Evolutionary conservation across 2,888 invertebrate genomes (phyloP), one percentile per base, ranked within the genome.

Genomic region (Ctena decussata): DNA sequence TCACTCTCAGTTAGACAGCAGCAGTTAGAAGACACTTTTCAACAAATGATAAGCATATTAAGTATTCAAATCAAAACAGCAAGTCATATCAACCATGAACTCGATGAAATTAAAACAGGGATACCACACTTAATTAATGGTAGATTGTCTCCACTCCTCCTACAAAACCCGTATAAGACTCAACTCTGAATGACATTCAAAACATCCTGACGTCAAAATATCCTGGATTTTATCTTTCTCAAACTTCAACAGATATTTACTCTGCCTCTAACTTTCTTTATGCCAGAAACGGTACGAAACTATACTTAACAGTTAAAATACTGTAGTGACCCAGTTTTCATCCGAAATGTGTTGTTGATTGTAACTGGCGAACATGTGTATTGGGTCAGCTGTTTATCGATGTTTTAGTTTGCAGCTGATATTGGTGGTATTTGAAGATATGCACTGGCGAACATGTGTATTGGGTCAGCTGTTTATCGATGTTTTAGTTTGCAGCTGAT

Each of bases 301-400:
- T 83, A 18, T 83, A 79, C 35, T n/a, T 83, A 15, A 79, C 83
- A 53, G 21, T 83, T 18, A 74, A 79, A 60, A 74, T 83, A 57
- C 83, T n/a, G n/a, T n/a, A n/a, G n/a, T n/a, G n/a, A n/a, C n/a
- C n/a, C n/a, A n/a, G n/a, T n/a, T n/a, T n/a, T n/a, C n/a, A n/a
- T n/a, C n/a, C n/a, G n/a, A n/a, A n/a, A n/a, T n/a, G n/a, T n/a
- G n/a, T n/a, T n/a, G n/a, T n/a, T n/a, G n/a, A n/a, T n/a, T n/a
- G n/a, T n/a, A n/a, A n/a, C n/a, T n/a, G n/a, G n/a, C n/a, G n/a
- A n/a, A n/a, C n/a, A n/a, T n/a, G n/a, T n/a, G n/a, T n/a, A n/a
- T n/a, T n/a, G n/a, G n/a, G n/a, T n/a, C n/a, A n/a, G n/a, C n/a
- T n/a, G n/a, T n/a, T n/a, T n/a, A n/a, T n/a, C n/a, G n/a, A n/a